Percentiles rank a stretch among this genome's conserved stretches.
phyloP scores from a whole-genome alignment of 2,797 vertebrate genomes.

The Acanthopagrus latus region DNA sequence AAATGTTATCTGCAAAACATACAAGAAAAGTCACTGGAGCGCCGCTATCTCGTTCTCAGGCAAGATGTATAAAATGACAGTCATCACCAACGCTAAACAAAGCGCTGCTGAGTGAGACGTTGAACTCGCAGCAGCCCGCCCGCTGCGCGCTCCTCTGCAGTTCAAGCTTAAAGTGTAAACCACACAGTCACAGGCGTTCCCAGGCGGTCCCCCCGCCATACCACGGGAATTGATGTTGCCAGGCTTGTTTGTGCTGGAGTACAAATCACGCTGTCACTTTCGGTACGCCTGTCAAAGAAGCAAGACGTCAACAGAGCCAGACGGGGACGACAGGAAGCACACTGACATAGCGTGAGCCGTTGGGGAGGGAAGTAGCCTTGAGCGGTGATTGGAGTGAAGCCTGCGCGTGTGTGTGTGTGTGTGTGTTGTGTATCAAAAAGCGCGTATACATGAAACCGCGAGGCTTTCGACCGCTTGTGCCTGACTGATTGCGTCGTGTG shows the following conservation, averaged over 20 bases:
- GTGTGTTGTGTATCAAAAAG: conserved; percentile 25
- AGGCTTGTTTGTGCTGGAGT: conserved; percentile 70
- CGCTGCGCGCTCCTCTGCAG: conserved; percentile 13
- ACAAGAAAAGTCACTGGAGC: not conserved
- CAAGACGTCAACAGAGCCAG: conserved; percentile 65
- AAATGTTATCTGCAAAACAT: not conserved
- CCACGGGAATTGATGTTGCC: conserved; percentile 67
- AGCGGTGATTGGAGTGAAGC: conserved; percentile 41
- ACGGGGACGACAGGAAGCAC: conserved; percentile 54
- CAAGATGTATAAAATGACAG: conserved; percentile 25
- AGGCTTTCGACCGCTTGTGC: conserved; percentile 12
- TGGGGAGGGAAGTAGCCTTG: conserved; percentile 55
- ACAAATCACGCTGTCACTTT: conserved; percentile 78
- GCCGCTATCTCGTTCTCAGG: not conserved
- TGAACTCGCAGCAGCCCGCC: conserved; percentile 42
- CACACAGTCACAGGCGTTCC: conserved; percentile 51
- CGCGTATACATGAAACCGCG: not conserved
- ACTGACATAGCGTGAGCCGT: conserved; percentile 46
- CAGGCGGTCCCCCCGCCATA: conserved; percentile 31
- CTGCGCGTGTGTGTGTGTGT: not conserved
- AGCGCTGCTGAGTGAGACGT: conserved; percentile 40
- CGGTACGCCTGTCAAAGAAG: conserved; percentile 69
- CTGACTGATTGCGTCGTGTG: not conserved
- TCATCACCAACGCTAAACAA: conserved; percentile 41
- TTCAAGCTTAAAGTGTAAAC: conserved; percentile 55